Conservation (phyloP, 2,888 invertebrate genomes). For the Acleris laterana region DNA sequence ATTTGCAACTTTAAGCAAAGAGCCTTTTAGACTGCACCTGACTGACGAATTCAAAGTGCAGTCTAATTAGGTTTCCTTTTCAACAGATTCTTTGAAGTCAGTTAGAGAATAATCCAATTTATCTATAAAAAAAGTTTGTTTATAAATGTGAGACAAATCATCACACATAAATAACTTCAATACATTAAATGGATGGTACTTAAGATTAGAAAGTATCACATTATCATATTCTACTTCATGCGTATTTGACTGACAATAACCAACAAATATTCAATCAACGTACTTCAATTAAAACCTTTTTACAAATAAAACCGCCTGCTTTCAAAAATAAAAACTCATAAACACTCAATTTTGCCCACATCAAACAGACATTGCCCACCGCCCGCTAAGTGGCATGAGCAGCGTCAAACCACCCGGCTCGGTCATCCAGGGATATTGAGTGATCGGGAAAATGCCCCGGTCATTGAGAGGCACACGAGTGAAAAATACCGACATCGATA, state of each 20-base stretch:
- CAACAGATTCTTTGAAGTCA: not conserved
- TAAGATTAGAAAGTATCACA: too few species aligned
- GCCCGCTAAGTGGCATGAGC: not conserved
- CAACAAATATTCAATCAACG: too few species aligned
- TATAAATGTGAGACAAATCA: too few species aligned
- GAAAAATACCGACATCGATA: conserved; percentile 74
- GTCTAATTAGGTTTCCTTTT: conserved; percentile 19
- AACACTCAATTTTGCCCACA: conserved; percentile 2
- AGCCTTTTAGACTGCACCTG: conserved; percentile 28
- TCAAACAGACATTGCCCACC: not conserved
- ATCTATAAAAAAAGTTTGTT: too few species aligned
- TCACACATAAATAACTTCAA: too few species aligned
- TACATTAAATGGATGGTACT: too few species aligned
- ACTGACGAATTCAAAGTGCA: conserved; percentile 29
- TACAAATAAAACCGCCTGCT: too few species aligned
- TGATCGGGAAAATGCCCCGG: conserved; percentile 3
- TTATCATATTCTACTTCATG: too few species aligned
- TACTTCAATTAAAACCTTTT: too few species aligned
- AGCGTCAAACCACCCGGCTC: not conserved
- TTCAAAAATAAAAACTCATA: not conserved
- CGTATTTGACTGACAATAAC: too few species aligned
- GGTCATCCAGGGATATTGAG: conserved; percentile 1
- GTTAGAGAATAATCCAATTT: too few species aligned
- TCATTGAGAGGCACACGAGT: conserved; percentile 45
- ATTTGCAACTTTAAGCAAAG: conserved; percentile 32